Evolutionary conservation across 2,888 invertebrate genomes (phyloP).

Genomic region (Malthinus seriepunctatus): DNA sequence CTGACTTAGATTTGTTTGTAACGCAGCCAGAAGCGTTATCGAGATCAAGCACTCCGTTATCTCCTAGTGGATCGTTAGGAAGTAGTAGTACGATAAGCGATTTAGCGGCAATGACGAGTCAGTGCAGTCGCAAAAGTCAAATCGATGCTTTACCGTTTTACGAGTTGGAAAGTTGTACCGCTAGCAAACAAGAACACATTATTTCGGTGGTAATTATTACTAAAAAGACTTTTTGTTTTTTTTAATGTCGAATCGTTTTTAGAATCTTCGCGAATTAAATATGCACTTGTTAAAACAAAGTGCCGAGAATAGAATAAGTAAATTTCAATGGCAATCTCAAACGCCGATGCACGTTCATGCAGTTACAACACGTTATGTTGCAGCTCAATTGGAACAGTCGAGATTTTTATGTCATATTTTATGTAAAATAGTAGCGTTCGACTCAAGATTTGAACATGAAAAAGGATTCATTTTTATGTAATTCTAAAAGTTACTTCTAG

Average conservation of each 20-base stretch:
- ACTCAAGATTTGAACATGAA: conserved; percentile 69
- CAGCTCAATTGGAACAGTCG: conserved; percentile 80
- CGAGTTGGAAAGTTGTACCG: conserved; percentile 83
- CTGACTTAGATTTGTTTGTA: not conserved
- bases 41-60: conserved; percentile 82
- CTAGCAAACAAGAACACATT: conserved; percentile 85
- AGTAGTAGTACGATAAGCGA: conserved; percentile 54
- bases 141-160: conserved; percentile 73
- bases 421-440: conserved; percentile 69
- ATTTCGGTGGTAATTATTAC: conserved; percentile 72
- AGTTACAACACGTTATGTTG: conserved; percentile 79
- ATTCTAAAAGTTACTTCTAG: conserved; percentile 37
- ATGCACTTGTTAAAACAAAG: conserved; percentile 78
- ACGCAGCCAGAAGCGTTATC: conserved; percentile 79
- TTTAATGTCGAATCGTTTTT: conserved; percentile 24
- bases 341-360: conserved; percentile 77
- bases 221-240: not conserved
- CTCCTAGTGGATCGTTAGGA: conserved; percentile 64
- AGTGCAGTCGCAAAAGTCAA: conserved; percentile 53
- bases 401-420: conserved; percentile 76
- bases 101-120: conserved; percentile 56
- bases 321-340: conserved; percentile 58
- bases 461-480: conserved; percentile 82
- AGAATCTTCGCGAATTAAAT: conserved; percentile 85
- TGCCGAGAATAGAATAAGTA: conserved; percentile 55